These are phyloP conservation scores for Nemapogon koenigi DNA, from an alignment of 2,888 invertebrate species.

Conservation along the genomic window DNA sequence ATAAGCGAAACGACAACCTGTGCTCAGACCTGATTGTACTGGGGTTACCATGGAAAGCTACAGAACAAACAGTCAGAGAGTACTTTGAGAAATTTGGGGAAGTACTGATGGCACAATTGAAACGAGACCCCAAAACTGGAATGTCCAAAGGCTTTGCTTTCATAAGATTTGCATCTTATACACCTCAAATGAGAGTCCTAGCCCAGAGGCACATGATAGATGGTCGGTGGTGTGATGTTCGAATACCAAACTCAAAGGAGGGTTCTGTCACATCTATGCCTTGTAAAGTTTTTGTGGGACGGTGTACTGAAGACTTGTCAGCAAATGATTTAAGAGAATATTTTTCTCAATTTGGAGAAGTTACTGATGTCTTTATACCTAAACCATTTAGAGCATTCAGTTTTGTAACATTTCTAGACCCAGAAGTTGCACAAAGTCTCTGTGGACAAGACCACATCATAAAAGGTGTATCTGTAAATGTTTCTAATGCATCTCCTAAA, in stretches of 20 bases:
- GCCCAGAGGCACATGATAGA: conserved; percentile 96
- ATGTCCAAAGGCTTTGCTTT: conserved; percentile 99
- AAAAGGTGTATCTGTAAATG: conserved; percentile 88
- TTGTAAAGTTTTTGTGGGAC: conserved; percentile 85
- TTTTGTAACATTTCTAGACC: conserved; percentile 85
- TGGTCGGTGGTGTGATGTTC: conserved; percentile 98
- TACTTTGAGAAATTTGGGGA: conserved; percentile 98
- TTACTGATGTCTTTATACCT: conserved; percentile 87
- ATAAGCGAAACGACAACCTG: conserved; percentile 91
- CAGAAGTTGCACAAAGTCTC: conserved; percentile 79
- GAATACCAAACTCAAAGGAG: conserved; percentile 95
- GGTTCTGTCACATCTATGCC: conserved; percentile 75
- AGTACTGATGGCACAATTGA: conserved; percentile 96
- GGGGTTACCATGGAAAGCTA: conserved; percentile 97
- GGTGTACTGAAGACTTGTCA: conserved; percentile 82
- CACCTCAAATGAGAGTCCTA: conserved; percentile 93
- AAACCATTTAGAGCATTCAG: conserved; percentile 84
- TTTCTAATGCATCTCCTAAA: conserved; percentile 89
- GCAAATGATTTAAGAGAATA: conserved; percentile 81
- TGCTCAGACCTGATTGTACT: conserved; percentile 98
- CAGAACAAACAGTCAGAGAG: conserved; percentile 92
- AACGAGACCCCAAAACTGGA: conserved; percentile 88
- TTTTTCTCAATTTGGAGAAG: conserved; percentile 82
- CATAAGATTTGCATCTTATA: conserved; percentile 93
- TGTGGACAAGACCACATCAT: conserved; percentile 87